A percentile compares a stretch with the other conserved stretches of the same genome.
phyloP scores from a whole-genome alignment of 2,113 vertebrate species.

The Galemys pyrenaicus region DNA sequence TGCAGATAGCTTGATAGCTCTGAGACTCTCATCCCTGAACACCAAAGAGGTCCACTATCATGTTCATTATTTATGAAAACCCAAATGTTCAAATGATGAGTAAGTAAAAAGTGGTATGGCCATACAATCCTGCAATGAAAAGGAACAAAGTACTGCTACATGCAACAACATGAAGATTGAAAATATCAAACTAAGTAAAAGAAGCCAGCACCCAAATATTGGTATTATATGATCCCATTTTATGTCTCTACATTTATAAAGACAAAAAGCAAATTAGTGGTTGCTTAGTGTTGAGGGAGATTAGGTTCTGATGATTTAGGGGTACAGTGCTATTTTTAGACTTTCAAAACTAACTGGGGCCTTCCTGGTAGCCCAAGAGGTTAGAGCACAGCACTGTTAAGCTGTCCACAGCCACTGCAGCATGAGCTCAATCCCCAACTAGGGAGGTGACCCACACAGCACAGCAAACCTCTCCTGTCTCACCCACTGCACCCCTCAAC shows the following conservation, averaged over 20 bases:
- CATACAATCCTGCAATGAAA: neutral
- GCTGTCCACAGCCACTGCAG: too few species aligned
- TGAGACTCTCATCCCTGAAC: too few species aligned
- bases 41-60: neutral
- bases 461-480: too few species aligned
- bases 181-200: neutral
- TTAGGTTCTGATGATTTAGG: neutral
- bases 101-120: neutral
- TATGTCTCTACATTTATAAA: neutral
- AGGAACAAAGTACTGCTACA: neutral
- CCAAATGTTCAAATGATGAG: neutral
- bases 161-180: neutral
- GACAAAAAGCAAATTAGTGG: neutral
- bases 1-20: too few species aligned
- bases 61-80: neutral
- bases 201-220: neutral
- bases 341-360: neutral
- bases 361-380: too few species aligned
- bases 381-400: too few species aligned
- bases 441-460: too few species aligned
- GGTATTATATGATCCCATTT: neutral
- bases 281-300: neutral
- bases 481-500: too few species aligned
- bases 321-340: neutral
- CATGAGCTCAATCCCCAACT: too few species aligned